These are phyloP conservation scores for Mesocricetus auratus DNA, from an alignment of 2,113 vertebrate species.

Conservation along the genomic window DNA sequence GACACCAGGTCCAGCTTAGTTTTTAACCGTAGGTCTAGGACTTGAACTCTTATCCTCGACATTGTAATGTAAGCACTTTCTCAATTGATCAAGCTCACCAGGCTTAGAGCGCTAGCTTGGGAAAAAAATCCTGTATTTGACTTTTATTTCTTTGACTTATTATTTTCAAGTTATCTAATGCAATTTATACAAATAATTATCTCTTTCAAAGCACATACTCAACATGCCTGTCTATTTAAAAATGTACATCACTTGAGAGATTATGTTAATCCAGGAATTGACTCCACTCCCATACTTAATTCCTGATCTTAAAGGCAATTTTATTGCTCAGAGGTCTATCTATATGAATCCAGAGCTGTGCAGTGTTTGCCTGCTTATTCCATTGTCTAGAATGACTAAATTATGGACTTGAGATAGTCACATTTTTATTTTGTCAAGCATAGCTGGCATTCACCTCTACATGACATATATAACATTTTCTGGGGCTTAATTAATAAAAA, in stretches of 20 bases:
- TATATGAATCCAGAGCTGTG: slow-evolving; percentile 79
- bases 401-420: slow-evolving; percentile 30
- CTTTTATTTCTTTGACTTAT: slow-evolving; percentile 47
- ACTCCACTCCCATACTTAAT: slow-evolving; percentile 84
- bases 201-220: slow-evolving; percentile 35
- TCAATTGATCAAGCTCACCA: no score
- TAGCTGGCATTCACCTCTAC: slow-evolving; percentile 12
- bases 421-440: slow-evolving; percentile 58
- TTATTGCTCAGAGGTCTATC: slow-evolving; percentile 82
- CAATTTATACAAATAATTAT: slow-evolving; percentile 45
- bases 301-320: slow-evolving; percentile 80
- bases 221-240: slow-evolving; percentile 85
- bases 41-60: not conserved
- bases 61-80: not conserved
- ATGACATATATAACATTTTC: not conserved
- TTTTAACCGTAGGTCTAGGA: not conserved
- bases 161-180: slow-evolving; percentile 83
- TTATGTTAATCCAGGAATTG: slow-evolving; percentile 85
- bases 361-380: slow-evolving; percentile 44
- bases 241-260: slow-evolving; percentile 84
- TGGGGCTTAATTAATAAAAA: not conserved
- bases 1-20: not conserved
- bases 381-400: slow-evolving; percentile 61
- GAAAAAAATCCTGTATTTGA: slow-evolving; percentile 64
- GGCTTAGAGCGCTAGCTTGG: no score